phyloP scores from a whole-genome alignment of 2,888 invertebrate genomes.

The Phyllotreta striolata region DNA sequence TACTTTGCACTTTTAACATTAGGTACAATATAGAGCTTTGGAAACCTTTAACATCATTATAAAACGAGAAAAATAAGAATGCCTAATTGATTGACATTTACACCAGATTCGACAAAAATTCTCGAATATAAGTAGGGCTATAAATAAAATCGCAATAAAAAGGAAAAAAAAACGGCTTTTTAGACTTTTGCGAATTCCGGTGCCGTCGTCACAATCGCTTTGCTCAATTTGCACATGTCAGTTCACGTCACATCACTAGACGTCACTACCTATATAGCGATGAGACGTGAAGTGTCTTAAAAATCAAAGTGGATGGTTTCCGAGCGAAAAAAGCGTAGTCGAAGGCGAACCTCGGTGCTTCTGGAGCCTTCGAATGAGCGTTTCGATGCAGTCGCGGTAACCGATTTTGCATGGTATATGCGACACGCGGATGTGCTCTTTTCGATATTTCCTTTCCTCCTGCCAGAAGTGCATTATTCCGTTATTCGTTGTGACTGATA shows the following conservation, averaged over 20 bases:
- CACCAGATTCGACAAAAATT: slow-evolving; percentile 2
- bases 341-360: no score
- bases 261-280: slow-evolving; percentile 38
- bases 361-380: background rate
- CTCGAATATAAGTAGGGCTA: background rate
- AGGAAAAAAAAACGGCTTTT: slow-evolving; percentile 38
- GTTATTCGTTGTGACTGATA: background rate
- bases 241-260: slow-evolving; percentile 54
- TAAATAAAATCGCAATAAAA: background rate
- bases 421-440: slow-evolving; percentile 47
- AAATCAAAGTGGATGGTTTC: slow-evolving; percentile 61
- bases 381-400: slow-evolving; percentile 41
- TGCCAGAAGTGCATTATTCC: slow-evolving; percentile 9
- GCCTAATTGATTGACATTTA: background rate
- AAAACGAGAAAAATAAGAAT: no score
- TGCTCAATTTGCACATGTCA: slow-evolving; percentile 61
- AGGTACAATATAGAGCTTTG: no score
- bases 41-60: no score
- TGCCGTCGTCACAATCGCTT: slow-evolving; percentile 57
- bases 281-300: slow-evolving; percentile 61
- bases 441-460: slow-evolving; percentile 1
- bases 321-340: slow-evolving; percentile 41
- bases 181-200: slow-evolving; percentile 6
- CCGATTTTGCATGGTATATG: slow-evolving; percentile 43
- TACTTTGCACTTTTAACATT: no score